Evolutionary conservation across 2,888 invertebrate genomes (phyloP).

Genomic region (Drosophila fungiperda): DNA sequence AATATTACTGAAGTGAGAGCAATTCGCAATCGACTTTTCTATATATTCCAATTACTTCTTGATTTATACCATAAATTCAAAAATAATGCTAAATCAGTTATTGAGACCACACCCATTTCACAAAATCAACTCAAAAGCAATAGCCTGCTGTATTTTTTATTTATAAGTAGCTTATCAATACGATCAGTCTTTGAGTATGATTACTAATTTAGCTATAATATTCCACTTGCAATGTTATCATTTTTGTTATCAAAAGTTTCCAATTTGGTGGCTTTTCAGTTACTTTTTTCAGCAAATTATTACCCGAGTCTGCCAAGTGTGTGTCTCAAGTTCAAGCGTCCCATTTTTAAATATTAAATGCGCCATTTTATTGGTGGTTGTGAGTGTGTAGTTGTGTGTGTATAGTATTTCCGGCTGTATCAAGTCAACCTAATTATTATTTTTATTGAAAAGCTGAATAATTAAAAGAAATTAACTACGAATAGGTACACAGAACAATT

Average conservation of each 20-base stretch:
- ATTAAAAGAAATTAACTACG: conserved; percentile 70
- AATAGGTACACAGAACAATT: conserved; percentile 31
- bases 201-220: conserved; percentile 9
- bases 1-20: background rate
- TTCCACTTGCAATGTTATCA: conserved; percentile 24
- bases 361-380: conserved; percentile 28
- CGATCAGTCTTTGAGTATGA: conserved; percentile 2
- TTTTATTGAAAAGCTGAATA: conserved; percentile 67
- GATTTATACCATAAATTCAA: background rate
- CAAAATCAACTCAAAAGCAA: background rate
- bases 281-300: conserved; percentile 30
- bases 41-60: background rate
- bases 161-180: conserved; percentile 4
- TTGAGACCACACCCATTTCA: background rate
- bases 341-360: conserved; percentile 22
- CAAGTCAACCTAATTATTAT: conserved; percentile 63
- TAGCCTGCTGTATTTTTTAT: background rate
- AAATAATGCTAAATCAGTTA: background rate
- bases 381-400: background rate
- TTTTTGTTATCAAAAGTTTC: conserved; percentile 12
- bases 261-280: conserved; percentile 17
- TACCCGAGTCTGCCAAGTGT: conserved; percentile 34
- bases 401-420: conserved; percentile 72
- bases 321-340: conserved; percentile 45
- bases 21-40: background rate